Base-by-base conservation (phyloP, 2,888 invertebrate genomes). In the Melieria crassipennis region DNA sequence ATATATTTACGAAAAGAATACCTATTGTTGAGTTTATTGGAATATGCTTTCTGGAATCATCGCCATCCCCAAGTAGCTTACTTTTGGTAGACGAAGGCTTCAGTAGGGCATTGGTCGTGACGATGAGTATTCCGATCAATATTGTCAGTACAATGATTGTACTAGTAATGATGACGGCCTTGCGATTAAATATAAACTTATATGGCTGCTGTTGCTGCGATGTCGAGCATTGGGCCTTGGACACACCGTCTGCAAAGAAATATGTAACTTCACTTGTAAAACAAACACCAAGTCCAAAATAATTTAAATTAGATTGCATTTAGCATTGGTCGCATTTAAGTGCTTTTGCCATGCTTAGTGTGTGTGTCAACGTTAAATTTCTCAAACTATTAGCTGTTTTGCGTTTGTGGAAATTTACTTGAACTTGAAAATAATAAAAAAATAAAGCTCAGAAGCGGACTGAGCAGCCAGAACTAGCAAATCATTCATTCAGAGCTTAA, bases 1-100 rank as follows among this genome's bases (percentile, higher is more conserved):
- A 58, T 58, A 16, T 58, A 72, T 71, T 74, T 52, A 64, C 69
- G 75, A 73, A 75, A 75, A 74, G 76, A 80, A 77, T 86, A 87
- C 87, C 87, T 87, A 87, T 87, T 76, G 84, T 84, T 80, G 87
- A 87, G 81, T 83, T 82, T 78, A 87, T 87, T 81, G 87, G 87
- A 80, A 84, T 84, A 83, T 87, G 85, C 79, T 80, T 82, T 82
- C 84, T 80, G 77, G 82, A 84, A 79, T 87, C 85, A 78, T 87
- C 87, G 78, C 82, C 86, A 80, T 86, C 84, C 79, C 83, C 84
- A 78, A 80, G 70, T 73, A 75, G 75, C 85, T 85, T 85, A 85
- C 85, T 85, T 84, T 81, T 84, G 73, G 61, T 75, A 67, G 74
- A 77, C 50, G 76, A 46, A 62, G 78, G 68, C 70, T 80, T 79